Evolutionary conservation across 1,140 invertebrate genomes (phyloP).

Genomic region (Cotesia glomerata): DNA sequence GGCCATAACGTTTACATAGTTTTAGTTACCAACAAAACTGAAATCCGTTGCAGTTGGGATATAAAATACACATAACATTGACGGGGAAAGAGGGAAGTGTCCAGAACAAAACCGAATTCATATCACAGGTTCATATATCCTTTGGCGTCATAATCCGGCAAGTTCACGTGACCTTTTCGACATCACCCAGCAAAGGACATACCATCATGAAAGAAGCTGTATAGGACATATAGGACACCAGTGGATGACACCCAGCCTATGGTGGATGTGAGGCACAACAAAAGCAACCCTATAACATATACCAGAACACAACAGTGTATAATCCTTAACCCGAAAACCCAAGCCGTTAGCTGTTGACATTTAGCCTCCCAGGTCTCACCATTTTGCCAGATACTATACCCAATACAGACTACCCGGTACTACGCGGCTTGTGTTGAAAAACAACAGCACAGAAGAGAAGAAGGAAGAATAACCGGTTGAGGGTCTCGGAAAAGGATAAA

Average conservation of each 20-base stretch:
- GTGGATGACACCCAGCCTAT: too few species aligned
- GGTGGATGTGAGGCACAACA: neutral
- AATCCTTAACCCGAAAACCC: slow-evolving; percentile 51
- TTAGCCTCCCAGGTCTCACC: slow-evolving; percentile 44
- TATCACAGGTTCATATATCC: neutral
- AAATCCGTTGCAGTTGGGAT: neutral
- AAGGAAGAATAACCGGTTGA: neutral
- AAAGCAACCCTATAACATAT: slow-evolving; percentile 6
- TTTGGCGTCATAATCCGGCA: slow-evolving; percentile 26
- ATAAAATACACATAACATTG: too few species aligned
- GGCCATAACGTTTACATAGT: slow-evolving; percentile 6
- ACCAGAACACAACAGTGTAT: slow-evolving; percentile 16
- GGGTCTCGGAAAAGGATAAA: neutral
- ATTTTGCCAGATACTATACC: neutral
- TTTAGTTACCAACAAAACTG: neutral
- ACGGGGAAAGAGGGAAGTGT: neutral
- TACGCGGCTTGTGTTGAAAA: neutral
- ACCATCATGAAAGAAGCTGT: too few species aligned
- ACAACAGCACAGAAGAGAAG: neutral
- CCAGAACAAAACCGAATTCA: neutral
- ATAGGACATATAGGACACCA: too few species aligned
- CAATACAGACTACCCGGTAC: too few species aligned
- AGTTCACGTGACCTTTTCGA: slow-evolving; percentile 29
- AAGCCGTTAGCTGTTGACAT: slow-evolving; percentile 60
- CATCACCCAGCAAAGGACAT: neutral